Base-by-base conservation (phyloP, 2,797 vertebrate species). In the Tamandua tetradactyla region DNA sequence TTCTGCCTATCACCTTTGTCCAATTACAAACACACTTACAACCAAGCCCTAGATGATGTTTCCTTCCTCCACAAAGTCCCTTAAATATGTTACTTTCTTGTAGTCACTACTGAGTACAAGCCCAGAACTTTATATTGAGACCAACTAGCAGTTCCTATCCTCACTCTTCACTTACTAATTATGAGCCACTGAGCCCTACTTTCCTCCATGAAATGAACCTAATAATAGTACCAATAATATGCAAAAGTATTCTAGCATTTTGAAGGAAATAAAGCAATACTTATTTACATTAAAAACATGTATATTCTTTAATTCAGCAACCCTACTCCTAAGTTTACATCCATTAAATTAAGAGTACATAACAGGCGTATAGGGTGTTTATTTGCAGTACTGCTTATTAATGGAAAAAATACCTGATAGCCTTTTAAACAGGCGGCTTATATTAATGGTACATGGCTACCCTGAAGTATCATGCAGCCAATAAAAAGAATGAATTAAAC, bases 1-100 rank as follows among this genome's bases (percentile, higher is more conserved):
- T 59, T n/a, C 3, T 2, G 10, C 52, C 20, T 0, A 1, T 32
- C 14, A 14, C 42, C 12, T 0, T 8, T 4, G 2, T 72, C 42
- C 76, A 49, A 22, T 79, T 22, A 20, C 22, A 66, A 2, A 40
- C 27, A 17, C 55, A n/a, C n/a, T 17, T 11, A 72, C 37, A 27
- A 25, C 30, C 15, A 13, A 22, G 13, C n/a, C 25, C 59, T 15
- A 3, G 30, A 22, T 0, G 5, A 9, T 49, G 30, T 40, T 27
- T 68, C 42, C 49, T 5, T n/a, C 66, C 68, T 61, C 35, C 12
- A 27, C 2, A 1, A 37, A 3, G 49, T 9, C 49, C 20, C 35
- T 32, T 18, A 12, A 0, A n/a, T 18, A 2, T 4, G 12, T 30
- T 18, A 27, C 69, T 64, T 40, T 25, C 59, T 37, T 30, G 42